Conservation (phyloP, 2,888 invertebrate species). For the Phalera bucephala region DNA sequence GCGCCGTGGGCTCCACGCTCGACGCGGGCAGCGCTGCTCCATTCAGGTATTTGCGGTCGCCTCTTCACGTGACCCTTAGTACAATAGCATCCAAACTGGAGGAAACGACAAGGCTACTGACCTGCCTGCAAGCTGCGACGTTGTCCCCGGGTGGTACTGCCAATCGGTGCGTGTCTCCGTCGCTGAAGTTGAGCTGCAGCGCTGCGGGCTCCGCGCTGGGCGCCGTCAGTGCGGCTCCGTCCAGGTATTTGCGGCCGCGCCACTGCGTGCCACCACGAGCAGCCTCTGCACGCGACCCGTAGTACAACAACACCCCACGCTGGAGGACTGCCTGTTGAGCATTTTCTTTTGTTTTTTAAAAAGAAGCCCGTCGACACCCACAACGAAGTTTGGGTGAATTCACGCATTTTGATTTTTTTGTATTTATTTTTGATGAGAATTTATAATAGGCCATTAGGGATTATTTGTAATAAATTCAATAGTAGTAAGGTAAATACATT, state of each 20-base stretch:
- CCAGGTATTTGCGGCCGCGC: conserved; percentile 86
- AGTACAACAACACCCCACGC: conserved; percentile 85
- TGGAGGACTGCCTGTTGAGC: conserved; percentile 83
- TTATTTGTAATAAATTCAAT: no score
- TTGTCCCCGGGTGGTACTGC: conserved; percentile 65
- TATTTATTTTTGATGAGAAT: no score
- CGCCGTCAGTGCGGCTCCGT: conserved; percentile 79
- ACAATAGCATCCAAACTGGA: conserved; percentile 85
- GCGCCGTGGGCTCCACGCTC: conserved; percentile 66
- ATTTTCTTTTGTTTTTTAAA: no score
- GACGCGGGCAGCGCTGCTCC: conserved; percentile 76
- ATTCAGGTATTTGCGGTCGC: conserved; percentile 87
- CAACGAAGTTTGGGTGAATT: no score
- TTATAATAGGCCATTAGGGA: no score
- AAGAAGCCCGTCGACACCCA: no score
- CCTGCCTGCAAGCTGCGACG: conserved; percentile 69
- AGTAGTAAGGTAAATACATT: no score
- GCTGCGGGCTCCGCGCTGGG: conserved; percentile 70
- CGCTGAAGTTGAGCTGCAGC: conserved; percentile 78
- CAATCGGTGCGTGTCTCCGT: conserved; percentile 82
- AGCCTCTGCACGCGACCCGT: conserved; percentile 84
- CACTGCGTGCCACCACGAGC: conserved; percentile 78
- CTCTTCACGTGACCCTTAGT: conserved; percentile 84
- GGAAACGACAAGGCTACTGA: no score
- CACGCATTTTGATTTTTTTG: no score